Evolutionary conservation across 1,140 invertebrate species (phyloP), one percentile per base, ranked within the genome.

Genomic region (Dryas iulia): DNA sequence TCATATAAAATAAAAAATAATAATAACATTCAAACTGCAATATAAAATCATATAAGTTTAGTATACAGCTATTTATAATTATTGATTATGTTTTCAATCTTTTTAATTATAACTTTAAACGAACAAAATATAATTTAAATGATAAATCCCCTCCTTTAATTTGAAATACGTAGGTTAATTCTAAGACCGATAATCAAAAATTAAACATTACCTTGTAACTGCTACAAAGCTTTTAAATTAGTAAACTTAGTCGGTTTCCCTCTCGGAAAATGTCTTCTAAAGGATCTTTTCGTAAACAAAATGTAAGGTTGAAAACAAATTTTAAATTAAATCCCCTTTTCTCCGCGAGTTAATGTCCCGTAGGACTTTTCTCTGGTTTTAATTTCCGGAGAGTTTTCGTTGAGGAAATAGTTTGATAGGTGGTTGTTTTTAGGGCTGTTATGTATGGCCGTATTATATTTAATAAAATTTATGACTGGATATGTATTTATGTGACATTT

Each of bases 381-480:
- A 87, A 87, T 87, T 87, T 87, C 82, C 83, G 83, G 81, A 77
- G 66, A 79, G 79, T 77, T 84, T 85, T 81, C 78, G 78, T 58
- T 59, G 74, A 81, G 83, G 81, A 87, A 84, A 87, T 87, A 85
- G 83, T 85, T 86, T 78, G 79, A 76, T 69, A 69, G 66, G 73
- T 56, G 52, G 23, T 66, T 69, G 53, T 62, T 61, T 58, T 31
- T 47, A 58, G 21, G 39, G 39, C 39, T 47, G 39, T 39, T 39
- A 39, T 39, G 21, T 47, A 47, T 47, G 39, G 39, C 7, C n/a
- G 39, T 47, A 8, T 14, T 21, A 18, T 47, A 47, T 47, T 47
- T 47, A 47, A 47, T 21, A 21, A 18, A 21, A 47, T 47, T 47
- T 47, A 47, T 28, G 26, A 28, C 26, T 28, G 26, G 6, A 28